phyloP scores from a whole-genome alignment of 1,140 invertebrate genomes.

The Cyclina sinensis region DNA sequence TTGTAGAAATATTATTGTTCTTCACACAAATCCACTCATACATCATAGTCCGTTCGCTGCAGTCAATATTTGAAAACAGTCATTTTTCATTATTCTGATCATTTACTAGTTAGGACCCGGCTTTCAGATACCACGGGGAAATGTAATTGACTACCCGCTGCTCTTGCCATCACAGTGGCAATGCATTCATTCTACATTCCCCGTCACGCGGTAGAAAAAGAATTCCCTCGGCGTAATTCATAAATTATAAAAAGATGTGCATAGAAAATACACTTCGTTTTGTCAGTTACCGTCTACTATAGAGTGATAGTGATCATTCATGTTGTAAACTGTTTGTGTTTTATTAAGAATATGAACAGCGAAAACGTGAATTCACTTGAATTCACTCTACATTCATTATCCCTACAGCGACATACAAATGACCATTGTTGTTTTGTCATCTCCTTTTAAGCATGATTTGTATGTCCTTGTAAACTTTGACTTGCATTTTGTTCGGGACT shows the following conservation, averaged over 20 bases:
- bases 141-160: slow-evolving; percentile 53
- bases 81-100: slow-evolving; percentile 17
- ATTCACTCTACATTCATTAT: neutral
- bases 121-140: neutral
- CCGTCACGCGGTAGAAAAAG: neutral
- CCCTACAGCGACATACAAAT: slow-evolving; percentile 16
- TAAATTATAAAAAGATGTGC: slow-evolving; percentile 46
- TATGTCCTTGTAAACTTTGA: slow-evolving; percentile 41
- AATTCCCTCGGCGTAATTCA: slow-evolving; percentile 45
- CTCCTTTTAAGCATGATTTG: slow-evolving; percentile 45
- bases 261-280: slow-evolving; percentile 12
- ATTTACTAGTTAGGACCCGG: slow-evolving; percentile 4
- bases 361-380: slow-evolving; percentile 4
- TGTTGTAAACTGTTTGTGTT: slow-evolving; percentile 61
- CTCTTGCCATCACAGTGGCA: neutral
- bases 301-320: slow-evolving; percentile 31
- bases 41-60: slow-evolving; percentile 10
- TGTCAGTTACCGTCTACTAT: slow-evolving; percentile 21
- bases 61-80: slow-evolving; percentile 25
- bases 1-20: neutral
- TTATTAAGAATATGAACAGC: slow-evolving; percentile 59
- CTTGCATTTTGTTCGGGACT: slow-evolving; percentile 46
- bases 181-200: neutral
- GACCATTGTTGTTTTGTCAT: slow-evolving; percentile 37
- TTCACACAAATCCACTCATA: neutral